Conservation (phyloP, 2,113 vertebrate genomes). For the Empidonax alnorum region DNA sequence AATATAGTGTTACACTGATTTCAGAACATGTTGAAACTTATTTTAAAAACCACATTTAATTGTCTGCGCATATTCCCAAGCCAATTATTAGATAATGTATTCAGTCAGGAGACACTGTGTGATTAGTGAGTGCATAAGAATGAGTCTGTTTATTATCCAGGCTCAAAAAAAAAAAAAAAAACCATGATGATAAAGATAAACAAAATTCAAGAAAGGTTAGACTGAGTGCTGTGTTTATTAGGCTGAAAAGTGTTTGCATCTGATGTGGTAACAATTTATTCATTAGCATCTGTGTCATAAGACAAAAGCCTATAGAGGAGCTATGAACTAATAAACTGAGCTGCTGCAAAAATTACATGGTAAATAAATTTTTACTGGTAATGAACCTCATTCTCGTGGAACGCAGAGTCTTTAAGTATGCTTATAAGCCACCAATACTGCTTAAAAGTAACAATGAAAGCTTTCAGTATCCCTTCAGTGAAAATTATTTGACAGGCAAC, state of each 20-base stretch:
- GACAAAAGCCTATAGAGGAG: neutral
- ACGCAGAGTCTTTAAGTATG: slow-evolving; percentile 18
- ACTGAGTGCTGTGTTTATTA: neutral
- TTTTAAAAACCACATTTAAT: neutral
- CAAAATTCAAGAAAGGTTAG: neutral
- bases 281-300: neutral
- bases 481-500: neutral
- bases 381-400: neutral
- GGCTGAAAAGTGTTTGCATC: neutral
- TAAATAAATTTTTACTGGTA: slow-evolving; percentile 31
- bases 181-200: neutral
- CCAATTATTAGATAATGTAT: neutral
- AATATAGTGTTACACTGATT: neutral
- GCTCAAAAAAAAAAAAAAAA: neutral
- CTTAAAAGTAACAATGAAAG: neutral
- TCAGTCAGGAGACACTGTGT: neutral
- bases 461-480: neutral
- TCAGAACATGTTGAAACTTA: neutral
- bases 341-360: neutral
- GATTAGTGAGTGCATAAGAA: neutral
- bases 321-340: neutral
- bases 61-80: neutral
- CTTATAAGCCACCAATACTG: neutral
- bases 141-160: neutral
- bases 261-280: neutral